Conservation (phyloP, 2,113 vertebrate species). For the Etheostoma spectabile region DNA sequence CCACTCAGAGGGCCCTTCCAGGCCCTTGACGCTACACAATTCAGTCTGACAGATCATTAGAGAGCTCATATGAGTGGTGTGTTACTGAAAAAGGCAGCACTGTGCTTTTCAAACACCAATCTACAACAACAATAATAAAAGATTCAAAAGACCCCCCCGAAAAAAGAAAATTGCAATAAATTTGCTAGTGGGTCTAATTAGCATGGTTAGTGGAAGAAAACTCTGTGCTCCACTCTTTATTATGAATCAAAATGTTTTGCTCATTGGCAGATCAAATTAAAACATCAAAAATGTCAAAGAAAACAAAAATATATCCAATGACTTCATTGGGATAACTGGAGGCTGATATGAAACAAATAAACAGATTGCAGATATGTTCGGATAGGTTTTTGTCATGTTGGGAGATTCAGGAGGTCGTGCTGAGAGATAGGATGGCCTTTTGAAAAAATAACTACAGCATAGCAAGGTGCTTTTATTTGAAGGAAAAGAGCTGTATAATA, state of each 20-base stretch:
- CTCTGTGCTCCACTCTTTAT: slow-evolving; percentile 47
- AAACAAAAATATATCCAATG: background rate
- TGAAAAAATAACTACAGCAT: background rate
- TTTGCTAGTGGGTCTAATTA: slow-evolving; percentile 74
- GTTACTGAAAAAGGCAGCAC: slow-evolving; percentile 51
- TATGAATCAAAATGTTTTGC: slow-evolving; percentile 60
- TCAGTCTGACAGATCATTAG: slow-evolving; percentile 54
- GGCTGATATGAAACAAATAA: background rate
- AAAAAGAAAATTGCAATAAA: slow-evolving; percentile 55
- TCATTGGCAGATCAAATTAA: slow-evolving; percentile 57
- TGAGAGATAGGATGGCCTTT: background rate
- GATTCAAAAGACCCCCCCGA: slow-evolving; percentile 63
- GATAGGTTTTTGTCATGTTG: background rate
- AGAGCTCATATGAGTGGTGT: slow-evolving; percentile 9
- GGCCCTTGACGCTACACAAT: slow-evolving; percentile 30
- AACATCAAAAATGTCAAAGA: background rate
- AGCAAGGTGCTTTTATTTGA: slow-evolving; percentile 16
- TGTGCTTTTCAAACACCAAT: slow-evolving; percentile 67
- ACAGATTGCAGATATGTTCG: background rate
- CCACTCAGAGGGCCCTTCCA: slow-evolving; percentile 37
- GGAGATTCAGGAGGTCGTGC: slow-evolving; percentile 3
- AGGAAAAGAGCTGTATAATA: slow-evolving; percentile 14
- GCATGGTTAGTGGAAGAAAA: slow-evolving; percentile 64
- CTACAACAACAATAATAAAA: slow-evolving; percentile 45
- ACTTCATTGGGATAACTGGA: background rate